A percentile compares a stretch with the other conserved stretches of the same genome.
Evolutionary conservation across 1,140 invertebrate genomes (phyloP).

Genomic region (Megalopta genalis): DNA sequence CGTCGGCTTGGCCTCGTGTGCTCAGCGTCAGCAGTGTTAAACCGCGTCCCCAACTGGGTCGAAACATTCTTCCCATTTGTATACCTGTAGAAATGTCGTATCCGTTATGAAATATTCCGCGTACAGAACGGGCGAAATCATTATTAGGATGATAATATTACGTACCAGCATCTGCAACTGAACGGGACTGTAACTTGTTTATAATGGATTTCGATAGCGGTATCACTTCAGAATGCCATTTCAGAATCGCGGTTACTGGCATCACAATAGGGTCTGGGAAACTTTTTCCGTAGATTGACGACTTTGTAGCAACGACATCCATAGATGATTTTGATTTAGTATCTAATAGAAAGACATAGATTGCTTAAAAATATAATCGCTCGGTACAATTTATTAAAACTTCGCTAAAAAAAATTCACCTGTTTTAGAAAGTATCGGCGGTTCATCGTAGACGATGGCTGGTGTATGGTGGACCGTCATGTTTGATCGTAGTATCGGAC

Average conservation of each 20-base stretch:
- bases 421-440: not conserved
- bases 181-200: slow-evolving; percentile 79
- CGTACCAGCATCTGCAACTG: slow-evolving; percentile 83
- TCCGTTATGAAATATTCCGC: no score
- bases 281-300: not conserved
- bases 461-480: slow-evolving; percentile 14
- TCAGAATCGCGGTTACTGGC: slow-evolving; percentile 73
- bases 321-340: slow-evolving; percentile 10
- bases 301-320: not conserved
- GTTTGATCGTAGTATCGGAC: slow-evolving; percentile 19
- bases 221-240: slow-evolving; percentile 76
- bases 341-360: not conserved
- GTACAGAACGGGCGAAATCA: no score
- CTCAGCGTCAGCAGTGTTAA: slow-evolving; percentile 82
- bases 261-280: slow-evolving; percentile 25
- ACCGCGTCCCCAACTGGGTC: slow-evolving; percentile 88
- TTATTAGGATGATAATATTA: not conserved
- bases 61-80: slow-evolving; percentile 85
- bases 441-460: slow-evolving; percentile 7
- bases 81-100: slow-evolving; percentile 59
- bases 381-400: not conserved
- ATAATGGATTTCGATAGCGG: slow-evolving; percentile 77
- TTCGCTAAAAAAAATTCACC: not conserved
- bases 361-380: not conserved
- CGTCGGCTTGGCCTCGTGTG: slow-evolving; percentile 71